Evolutionary conservation across 1,140 invertebrate species (phyloP).

Genomic region (Penaeus japonicus): DNA sequence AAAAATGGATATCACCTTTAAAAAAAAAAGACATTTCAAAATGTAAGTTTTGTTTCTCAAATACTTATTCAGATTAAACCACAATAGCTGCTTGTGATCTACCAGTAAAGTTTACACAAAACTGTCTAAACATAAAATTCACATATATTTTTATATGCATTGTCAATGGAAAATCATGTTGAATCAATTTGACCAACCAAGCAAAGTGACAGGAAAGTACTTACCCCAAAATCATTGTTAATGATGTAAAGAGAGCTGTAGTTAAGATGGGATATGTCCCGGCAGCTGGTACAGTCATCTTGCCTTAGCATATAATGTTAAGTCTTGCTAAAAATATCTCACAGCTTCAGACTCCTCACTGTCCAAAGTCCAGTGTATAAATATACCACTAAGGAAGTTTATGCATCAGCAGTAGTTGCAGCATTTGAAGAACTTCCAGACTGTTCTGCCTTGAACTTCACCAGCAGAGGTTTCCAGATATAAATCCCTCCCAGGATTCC

Average conservation of each 20-base stretch:
- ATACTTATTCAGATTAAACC: no score
- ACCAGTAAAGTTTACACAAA: no score
- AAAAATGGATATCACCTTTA: neutral
- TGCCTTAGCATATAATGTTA: neutral
- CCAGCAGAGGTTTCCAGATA: slow-evolving; percentile 27
- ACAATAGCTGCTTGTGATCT: no score
- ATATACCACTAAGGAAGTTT: neutral
- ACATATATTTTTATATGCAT: no score
- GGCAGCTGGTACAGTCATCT: neutral
- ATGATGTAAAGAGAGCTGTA: neutral
- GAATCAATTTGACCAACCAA: neutral
- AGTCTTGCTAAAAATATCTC: neutral
- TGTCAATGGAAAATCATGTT: no score
- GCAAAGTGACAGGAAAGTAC: neutral
- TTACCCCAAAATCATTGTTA: neutral
- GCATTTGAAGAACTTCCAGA: neutral
- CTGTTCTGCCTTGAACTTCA: slow-evolving; percentile 18
- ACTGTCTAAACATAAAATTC: no score
- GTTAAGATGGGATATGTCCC: neutral
- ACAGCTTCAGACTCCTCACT: no score
- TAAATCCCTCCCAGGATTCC: slow-evolving; percentile 22
- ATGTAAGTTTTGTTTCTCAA: no score
- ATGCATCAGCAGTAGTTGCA: neutral
- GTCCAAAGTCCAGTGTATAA: no score
- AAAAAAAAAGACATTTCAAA: neutral